Conservation (phyloP, 2,113 vertebrate genomes). For the Corydoras sp. region DNA sequence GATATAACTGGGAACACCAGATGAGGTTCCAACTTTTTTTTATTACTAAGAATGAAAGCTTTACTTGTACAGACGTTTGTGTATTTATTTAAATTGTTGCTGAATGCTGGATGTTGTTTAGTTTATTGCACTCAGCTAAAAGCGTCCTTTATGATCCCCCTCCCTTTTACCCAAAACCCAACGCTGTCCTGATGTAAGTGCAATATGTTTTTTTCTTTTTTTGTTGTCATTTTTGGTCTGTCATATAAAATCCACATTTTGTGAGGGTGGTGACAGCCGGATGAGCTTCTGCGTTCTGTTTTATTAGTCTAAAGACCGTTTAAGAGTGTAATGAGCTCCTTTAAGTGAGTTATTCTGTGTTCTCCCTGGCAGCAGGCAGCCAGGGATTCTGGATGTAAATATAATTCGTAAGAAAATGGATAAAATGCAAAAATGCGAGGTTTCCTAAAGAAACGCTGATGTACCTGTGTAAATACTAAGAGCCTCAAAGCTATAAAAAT, state of each 20-base stretch:
- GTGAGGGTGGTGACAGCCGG: too few species aligned
- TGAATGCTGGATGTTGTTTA: constrained; percentile 58
- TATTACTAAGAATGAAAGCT: too few species aligned
- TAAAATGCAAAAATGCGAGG: constrained; percentile 44
- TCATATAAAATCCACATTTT: too few species aligned
- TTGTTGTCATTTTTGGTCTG: too few species aligned
- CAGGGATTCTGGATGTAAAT: constrained; percentile 71
- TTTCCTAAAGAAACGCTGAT: constrained; percentile 53
- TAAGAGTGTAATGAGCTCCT: constrained; percentile 46
- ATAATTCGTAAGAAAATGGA: constrained; percentile 68
- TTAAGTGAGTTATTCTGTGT: constrained; percentile 57
- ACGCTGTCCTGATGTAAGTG: constrained; percentile 78
- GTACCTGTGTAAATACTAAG: constrained; percentile 68
- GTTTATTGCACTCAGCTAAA: constrained; percentile 66
- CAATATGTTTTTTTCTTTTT: constrained; percentile 74
- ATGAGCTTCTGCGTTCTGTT: too few species aligned
- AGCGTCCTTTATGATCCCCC: constrained; percentile 1
- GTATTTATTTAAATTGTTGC: constrained; percentile 1
- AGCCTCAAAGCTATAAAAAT: constrained; percentile 69
- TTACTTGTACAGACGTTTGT: too few species aligned
- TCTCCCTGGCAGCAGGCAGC: constrained; percentile 74
- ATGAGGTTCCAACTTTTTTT: too few species aligned
- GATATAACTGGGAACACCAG: too few species aligned
- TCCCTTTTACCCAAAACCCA: constrained; percentile 57
- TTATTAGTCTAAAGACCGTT: constrained; percentile 11